phyloP scores from a whole-genome alignment of 2,888 invertebrate species.

The Xestoiulus laeticollis region DNA sequence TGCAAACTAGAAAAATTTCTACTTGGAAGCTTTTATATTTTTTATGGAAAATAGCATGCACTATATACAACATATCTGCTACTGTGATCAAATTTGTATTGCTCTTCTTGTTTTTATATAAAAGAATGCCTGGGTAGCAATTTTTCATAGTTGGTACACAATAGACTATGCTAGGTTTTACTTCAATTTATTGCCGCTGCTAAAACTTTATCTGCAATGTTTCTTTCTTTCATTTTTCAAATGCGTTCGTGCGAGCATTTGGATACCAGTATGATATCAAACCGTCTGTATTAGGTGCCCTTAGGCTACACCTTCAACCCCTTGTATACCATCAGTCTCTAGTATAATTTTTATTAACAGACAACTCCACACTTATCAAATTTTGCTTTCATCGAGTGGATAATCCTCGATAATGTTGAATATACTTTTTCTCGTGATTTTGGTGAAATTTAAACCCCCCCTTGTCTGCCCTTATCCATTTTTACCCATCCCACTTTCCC shows the following conservation, averaged over 20 bases:
- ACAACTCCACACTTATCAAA: background rate
- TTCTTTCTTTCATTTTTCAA: background rate
- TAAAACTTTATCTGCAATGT: background rate
- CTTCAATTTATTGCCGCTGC: background rate
- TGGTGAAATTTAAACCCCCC: no score
- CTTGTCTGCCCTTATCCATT: no score
- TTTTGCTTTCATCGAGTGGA: background rate
- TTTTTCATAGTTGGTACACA: background rate
- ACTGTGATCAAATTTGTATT: background rate
- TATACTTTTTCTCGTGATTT: background rate
- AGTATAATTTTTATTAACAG: background rate
- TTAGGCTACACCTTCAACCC: background rate
- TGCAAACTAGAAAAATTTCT: background rate
- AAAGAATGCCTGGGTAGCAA: background rate
- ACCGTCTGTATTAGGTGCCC: background rate
- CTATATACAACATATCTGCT: background rate
- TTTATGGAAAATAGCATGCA: constrained; percentile 13
- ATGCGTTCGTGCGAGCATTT: background rate
- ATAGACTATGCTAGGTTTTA: background rate
- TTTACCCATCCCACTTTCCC: no score
- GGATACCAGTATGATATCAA: background rate
- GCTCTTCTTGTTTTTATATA: background rate
- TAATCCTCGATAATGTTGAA: background rate
- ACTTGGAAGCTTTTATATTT: background rate
- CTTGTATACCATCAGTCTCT: background rate